Base-by-base conservation (phyloP, 2,888 invertebrate species). In the Nomada goodeniana region DNA sequence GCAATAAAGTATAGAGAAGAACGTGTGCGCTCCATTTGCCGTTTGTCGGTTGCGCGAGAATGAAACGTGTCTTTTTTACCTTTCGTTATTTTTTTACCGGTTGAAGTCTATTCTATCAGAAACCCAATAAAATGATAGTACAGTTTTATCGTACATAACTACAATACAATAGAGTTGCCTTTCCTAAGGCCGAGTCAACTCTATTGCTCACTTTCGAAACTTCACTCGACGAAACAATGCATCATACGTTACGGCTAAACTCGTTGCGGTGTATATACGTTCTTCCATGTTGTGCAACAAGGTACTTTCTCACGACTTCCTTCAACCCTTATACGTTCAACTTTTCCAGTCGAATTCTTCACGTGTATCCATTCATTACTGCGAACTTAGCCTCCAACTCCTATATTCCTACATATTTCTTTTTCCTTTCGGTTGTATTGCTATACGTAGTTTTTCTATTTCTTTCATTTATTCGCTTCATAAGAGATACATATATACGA, bases 291-390 rank as follows among this genome's bases (percentile, higher is more conserved):
- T 70, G 60, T 47, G 47, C 60, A 60, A 60, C 36, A 59, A 13
- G 47, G 20, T 59, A 60, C 70, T 70, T 70, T 70, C 70, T 70
- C 70, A 70, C 70, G 60, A 70, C 60, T 70, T 70, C 60, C 70
- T 60, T 36, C 70, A 70, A 70, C 70, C 70, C 60, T 47, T 60
- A 20, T 18, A 70, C 60, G 20, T 50, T 60, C 60, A 36, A 50
- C 60, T 50, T 70, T 60, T 60, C 47, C 69, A 29, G 13, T 20
- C 29, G 50, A 50, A 65, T 29, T n/a, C 65, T 11, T 29, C 18
- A 29, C 26, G 64, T n/a, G 52, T 52, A 65, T 52, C 52, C 15
- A 47, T 59, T 60, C 36, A 60, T 60, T 60, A 42, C 18, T 23
- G 44, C 44, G 11, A 44, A 50, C 29, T 63, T 42, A 10, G 20